Conservation (phyloP, 1,140 invertebrate species). For the Maniola jurtina region DNA sequence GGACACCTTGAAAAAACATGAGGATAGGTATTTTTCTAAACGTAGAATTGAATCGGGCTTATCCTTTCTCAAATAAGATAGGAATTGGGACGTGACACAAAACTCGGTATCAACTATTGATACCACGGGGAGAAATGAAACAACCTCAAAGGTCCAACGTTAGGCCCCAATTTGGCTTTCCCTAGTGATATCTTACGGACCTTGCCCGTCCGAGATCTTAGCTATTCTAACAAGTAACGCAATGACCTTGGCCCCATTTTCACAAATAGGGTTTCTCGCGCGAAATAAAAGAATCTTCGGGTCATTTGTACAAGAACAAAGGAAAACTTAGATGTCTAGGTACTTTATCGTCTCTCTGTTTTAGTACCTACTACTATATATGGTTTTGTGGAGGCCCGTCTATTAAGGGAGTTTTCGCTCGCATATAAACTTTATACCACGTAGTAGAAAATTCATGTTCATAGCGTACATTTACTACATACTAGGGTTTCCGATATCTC, state of each 20-base stretch:
- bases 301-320: slow-evolving; percentile 19
- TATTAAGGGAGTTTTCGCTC: neutral
- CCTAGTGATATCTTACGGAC: slow-evolving; percentile 24
- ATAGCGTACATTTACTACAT: neutral
- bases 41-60: neutral
- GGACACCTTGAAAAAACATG: no score
- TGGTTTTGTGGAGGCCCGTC: neutral
- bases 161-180: slow-evolving; percentile 17
- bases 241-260: slow-evolving; percentile 29
- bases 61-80: neutral
- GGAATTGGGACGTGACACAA: neutral
- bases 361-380: no score
- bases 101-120: neutral
- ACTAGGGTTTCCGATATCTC: no score
- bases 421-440: neutral
- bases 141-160: slow-evolving; percentile 9
- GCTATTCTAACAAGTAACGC: slow-evolving; percentile 11
- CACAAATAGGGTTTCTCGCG: slow-evolving; percentile 22
- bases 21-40: no score
- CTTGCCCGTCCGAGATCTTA: slow-evolving; percentile 19
- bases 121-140: neutral
- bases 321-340: neutral
- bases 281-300: slow-evolving; percentile 24
- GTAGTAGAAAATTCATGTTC: neutral
- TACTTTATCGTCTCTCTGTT: neutral